Evolutionary conservation across 2,888 invertebrate species (phyloP).

Genomic region (Lasiommata megera): DNA sequence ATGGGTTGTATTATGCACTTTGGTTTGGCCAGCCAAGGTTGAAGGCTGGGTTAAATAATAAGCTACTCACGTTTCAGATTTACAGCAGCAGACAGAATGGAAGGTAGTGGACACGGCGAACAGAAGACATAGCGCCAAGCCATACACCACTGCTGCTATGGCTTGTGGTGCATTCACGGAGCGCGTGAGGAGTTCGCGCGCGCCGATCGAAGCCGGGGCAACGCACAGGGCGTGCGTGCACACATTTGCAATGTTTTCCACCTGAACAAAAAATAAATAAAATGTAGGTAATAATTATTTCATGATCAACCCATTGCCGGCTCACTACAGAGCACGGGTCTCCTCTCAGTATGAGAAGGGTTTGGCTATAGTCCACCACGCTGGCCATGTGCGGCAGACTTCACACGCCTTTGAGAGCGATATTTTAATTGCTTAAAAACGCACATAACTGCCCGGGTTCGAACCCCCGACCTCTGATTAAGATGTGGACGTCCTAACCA

Average conservation of each 20-base stretch:
- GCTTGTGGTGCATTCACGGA: slow-evolving; percentile 88
- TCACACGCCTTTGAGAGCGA: too few relatives aligned
- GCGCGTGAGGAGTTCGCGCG: slow-evolving; percentile 87
- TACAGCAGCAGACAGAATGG: slow-evolving; percentile 92
- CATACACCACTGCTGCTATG: slow-evolving; percentile 92
- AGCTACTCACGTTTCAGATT: slow-evolving; percentile 68
- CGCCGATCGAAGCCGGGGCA: slow-evolving; percentile 90
- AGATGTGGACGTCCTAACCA: too few relatives aligned
- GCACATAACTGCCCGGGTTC: too few relatives aligned
- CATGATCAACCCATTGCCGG: too few relatives aligned
- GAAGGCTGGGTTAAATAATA: not conserved
- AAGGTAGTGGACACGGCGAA: slow-evolving; percentile 95
- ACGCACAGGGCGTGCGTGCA: slow-evolving; percentile 95
- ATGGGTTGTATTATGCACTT: not conserved
- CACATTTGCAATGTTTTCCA: slow-evolving; percentile 96
- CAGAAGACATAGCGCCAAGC: slow-evolving; percentile 90
- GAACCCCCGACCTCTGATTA: too few relatives aligned
- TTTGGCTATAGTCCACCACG: too few relatives aligned
- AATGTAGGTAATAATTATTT: too few relatives aligned
- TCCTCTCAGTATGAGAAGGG: too few relatives aligned
- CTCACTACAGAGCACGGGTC: too few relatives aligned
- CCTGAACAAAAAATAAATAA: slow-evolving; percentile 54
- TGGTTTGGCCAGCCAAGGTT: not conserved
- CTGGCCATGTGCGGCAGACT: too few relatives aligned
- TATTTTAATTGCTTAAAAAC: too few relatives aligned